A percentile compares a stretch with the other conserved stretches of the same genome.
These are phyloP conservation scores for Orthochromis malagaraziensis DNA, from an alignment of 2,113 vertebrate species.

Conservation along the genomic window DNA sequence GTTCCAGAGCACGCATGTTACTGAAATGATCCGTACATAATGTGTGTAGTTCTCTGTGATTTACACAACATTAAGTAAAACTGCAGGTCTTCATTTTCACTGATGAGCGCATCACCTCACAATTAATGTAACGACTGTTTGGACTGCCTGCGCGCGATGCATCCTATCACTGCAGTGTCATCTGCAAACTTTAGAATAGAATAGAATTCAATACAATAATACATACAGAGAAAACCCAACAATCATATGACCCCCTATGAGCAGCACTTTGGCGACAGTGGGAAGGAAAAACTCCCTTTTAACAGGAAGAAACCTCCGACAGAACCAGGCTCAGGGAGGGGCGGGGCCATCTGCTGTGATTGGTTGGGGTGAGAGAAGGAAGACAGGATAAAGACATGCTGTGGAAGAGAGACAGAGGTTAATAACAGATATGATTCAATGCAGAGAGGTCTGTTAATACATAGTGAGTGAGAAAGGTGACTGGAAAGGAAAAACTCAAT, in stretches of 20 bases:
- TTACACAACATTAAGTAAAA: neutral
- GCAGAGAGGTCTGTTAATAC: accelerated
- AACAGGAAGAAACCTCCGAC: neutral
- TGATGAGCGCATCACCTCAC: neutral
- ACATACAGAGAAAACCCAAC: neutral
- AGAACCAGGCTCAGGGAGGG: neutral
- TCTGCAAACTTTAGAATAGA: neutral
- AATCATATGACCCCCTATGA: neutral
- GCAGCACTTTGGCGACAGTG: neutral
- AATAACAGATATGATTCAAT: neutral
- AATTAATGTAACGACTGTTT: neutral
- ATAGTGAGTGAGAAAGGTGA: neutral
- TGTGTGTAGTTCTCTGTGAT: neutral
- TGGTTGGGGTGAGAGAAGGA: neutral
- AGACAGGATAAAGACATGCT: neutral
- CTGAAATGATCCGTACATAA: neutral
- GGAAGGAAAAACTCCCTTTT: neutral
- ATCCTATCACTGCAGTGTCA: neutral
- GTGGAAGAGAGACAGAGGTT: neutral
- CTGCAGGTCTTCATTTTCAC: neutral
- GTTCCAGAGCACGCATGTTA: neutral
- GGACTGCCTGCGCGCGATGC: neutral
- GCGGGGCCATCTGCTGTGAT: neutral
- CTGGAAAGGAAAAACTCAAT: accelerated
- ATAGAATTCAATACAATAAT: neutral